Evolutionary conservation across 2,113 vertebrate species (phyloP).

Genomic region (Mormoops blainvillei): DNA sequence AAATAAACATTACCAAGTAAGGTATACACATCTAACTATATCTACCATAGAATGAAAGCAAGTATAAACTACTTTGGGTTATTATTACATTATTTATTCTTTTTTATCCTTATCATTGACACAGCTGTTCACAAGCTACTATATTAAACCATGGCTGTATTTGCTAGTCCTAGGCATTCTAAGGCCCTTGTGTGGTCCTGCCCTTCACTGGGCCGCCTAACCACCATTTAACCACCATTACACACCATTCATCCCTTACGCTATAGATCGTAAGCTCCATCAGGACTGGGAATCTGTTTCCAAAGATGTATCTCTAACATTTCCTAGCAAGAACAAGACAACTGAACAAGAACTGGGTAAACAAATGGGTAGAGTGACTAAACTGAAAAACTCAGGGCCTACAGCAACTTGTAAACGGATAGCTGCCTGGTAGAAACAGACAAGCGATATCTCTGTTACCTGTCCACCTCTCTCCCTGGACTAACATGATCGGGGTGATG

Average conservation of each 20-base stretch:
- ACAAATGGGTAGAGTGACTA: background rate
- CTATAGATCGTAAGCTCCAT: background rate
- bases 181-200: background rate
- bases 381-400: background rate
- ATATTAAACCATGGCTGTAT: background rate
- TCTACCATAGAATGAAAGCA: background rate
- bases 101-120: background rate
- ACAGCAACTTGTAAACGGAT: background rate
- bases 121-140: background rate
- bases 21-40: background rate
- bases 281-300: background rate
- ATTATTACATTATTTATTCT: background rate
- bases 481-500: background rate
- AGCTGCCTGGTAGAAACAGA: background rate
- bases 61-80: background rate
- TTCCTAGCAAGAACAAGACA: background rate
- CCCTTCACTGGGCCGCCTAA: background rate
- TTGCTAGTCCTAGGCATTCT: background rate
- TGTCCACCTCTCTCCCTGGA: background rate
- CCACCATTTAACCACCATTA: background rate
- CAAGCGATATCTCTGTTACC: background rate
- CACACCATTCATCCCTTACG: background rate
- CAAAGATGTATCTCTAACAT: background rate
- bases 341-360: background rate
- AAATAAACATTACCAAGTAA: background rate